Conservation (phyloP, 2,113 vertebrate species). For the Neoarius graeffei region DNA sequence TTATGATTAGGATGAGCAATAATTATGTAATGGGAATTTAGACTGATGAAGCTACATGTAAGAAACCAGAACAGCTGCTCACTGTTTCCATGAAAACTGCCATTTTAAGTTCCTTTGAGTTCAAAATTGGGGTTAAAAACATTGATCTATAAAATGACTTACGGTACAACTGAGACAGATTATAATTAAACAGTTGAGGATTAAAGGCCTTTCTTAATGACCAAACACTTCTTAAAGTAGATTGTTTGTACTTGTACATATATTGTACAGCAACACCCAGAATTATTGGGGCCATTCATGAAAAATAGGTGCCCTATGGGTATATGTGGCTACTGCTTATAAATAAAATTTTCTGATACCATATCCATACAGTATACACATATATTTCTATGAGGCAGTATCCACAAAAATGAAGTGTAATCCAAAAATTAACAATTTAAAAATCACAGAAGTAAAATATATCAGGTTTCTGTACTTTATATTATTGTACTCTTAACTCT, state of each 20-base stretch:
- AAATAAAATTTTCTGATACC: too few relatives aligned
- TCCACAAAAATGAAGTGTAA: too few relatives aligned
- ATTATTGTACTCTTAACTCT: too few relatives aligned
- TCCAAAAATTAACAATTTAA: too few relatives aligned
- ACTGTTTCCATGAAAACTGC: neutral
- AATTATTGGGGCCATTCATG: neutral
- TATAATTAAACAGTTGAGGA: neutral
- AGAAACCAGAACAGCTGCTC: neutral
- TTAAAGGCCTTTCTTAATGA: neutral
- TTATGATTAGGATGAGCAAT: neutral
- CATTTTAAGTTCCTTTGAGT: neutral
- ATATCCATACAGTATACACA: too few relatives aligned
- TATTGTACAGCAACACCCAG: neutral
- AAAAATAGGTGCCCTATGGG: too few relatives aligned
- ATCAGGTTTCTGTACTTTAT: too few relatives aligned
- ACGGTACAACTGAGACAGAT: neutral
- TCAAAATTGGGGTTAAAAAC: neutral
- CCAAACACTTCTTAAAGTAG: neutral
- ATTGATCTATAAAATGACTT: neutral
- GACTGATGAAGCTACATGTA: neutral
- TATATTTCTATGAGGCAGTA: too few relatives aligned
- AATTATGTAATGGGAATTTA: neutral
- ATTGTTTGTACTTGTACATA: neutral
- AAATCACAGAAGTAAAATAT: too few relatives aligned
- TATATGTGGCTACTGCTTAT: too few relatives aligned